Evolutionary conservation across 2,888 invertebrate species (phyloP), one percentile per base, ranked within the genome.

Genomic region (Lycocerus yunnanus): DNA sequence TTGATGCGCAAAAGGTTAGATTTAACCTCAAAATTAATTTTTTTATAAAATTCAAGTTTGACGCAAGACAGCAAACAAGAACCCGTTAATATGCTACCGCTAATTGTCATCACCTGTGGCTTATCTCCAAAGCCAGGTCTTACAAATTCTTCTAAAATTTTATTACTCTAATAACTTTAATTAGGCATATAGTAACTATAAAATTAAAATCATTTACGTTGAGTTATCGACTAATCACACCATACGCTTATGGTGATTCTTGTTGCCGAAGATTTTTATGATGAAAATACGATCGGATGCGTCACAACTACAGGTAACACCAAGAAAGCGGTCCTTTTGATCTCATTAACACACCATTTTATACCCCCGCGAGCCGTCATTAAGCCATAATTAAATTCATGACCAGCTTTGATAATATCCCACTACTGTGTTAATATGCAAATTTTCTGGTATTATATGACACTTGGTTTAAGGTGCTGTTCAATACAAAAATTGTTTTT

Each of bases 301-400:
- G 61, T 63, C 61, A 63, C 61, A 63, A 70, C 61, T 60, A 66
- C 70, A 73, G 67, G 77, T 73, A 76, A 73, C 75, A 75, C 74
- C 66, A 63, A 69, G 59, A 73, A 63, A 66, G 77, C 79, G 79
- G 79, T 72, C 43, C 77, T 68, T 79, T 78, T 78, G 79, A 79
- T 78, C 77, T 72, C 78, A 79, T 78, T 79, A 79, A 78, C 79
- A 78, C 77, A 43, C 58, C 71, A 63, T 63, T 63, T 20, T 63
- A 63, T 63, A 69, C 18, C 21, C 21, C 73, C 66, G 65, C 66
- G 59, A 63, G 61, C 43, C 58, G 18, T 71, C 66, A 27, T 70
- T 65, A 70, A 61, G 18, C 15, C 43, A 61, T 65, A 68, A 69
- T 69, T 69, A 68, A 69, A 66, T 69, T 73, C 66, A 66, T 24